phyloP scores from a whole-genome alignment of 2,113 vertebrate species.

The Austrofundulus limnaeus region DNA sequence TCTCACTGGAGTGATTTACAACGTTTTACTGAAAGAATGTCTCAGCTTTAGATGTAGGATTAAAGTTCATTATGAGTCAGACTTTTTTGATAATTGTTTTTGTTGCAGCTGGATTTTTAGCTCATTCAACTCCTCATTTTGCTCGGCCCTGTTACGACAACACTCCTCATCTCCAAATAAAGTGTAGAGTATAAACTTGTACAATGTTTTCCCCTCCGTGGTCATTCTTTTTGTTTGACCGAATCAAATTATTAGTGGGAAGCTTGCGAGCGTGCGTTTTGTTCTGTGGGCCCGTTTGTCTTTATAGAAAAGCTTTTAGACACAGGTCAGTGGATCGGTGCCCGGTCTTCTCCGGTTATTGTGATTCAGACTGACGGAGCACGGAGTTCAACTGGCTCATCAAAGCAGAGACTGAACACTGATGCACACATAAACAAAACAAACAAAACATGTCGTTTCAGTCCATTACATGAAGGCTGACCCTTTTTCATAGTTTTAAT shows the following conservation, averaged over 20 bases:
- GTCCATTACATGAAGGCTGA: neutral
- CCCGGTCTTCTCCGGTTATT: conserved; percentile 5
- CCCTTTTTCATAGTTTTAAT: neutral
- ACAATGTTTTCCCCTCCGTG: neutral
- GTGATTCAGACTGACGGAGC: conserved; percentile 32
- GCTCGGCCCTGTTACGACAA: neutral
- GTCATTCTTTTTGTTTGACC: neutral
- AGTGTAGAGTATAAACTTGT: neutral
- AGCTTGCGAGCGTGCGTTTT: conserved; percentile 15
- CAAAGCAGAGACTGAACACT: conserved; percentile 12
- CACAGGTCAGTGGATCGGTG: conserved; percentile 18
- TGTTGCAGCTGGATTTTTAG: too few relatives aligned
- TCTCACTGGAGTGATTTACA: neutral
- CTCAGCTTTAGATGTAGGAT: neutral
- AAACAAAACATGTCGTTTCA: conserved; percentile 13
- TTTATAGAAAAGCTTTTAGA: conserved; percentile 18
- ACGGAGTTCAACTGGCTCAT: conserved; percentile 18
- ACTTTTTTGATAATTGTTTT: neutral
- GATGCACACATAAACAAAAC: neutral
- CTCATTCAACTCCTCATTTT: neutral
- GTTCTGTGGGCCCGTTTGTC: neutral
- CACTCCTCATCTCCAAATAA: neutral
- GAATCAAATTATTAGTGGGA: neutral
- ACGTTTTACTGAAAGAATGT: neutral
- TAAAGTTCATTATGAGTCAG: neutral